Evolutionary conservation across 2,888 invertebrate species (phyloP).

Genomic region (Poecilus cupreus): DNA sequence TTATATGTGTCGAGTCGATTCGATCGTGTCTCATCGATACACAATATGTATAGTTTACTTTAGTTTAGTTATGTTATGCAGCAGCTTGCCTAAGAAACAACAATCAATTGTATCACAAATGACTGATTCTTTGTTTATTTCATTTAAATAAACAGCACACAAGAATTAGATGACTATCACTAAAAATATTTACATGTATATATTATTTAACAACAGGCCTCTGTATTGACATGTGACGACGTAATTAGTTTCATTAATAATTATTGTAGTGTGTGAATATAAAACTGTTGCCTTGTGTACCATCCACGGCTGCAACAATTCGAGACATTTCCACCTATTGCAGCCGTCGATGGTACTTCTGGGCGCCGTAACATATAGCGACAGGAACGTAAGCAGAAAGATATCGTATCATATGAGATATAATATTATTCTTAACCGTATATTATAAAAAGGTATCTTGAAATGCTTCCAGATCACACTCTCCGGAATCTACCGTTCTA

Average conservation of each 20-base stretch:
- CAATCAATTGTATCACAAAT: slow-evolving; percentile 55
- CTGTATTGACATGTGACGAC: slow-evolving; percentile 53
- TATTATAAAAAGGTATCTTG: slow-evolving; percentile 48
- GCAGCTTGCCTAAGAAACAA: slow-evolving; percentile 48
- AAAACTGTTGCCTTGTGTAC: slow-evolving; percentile 40
- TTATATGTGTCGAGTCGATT: slow-evolving; percentile 42
- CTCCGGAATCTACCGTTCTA: slow-evolving; percentile 44
- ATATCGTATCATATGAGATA: slow-evolving; percentile 42
- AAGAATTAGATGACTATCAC: slow-evolving; percentile 50
- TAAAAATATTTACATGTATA: slow-evolving; percentile 54
- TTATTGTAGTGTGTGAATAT: slow-evolving; percentile 49
- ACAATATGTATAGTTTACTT: slow-evolving; percentile 35
- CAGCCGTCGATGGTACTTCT: not conserved
- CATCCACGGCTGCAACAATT: slow-evolving; percentile 1
- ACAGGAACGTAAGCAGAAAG: slow-evolving; percentile 54
- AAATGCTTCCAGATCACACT: slow-evolving; percentile 49
- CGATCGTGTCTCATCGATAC: slow-evolving; percentile 17
- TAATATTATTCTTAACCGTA: slow-evolving; percentile 45
- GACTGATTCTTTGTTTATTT: slow-evolving; percentile 43
- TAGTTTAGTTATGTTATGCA: slow-evolving; percentile 37
- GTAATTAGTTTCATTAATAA: slow-evolving; percentile 41
- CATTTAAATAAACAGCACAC: slow-evolving; percentile 49
- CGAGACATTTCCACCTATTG: not conserved
- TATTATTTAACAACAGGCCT: slow-evolving; percentile 55
- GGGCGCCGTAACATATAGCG: slow-evolving; percentile 48